phyloP scores from a whole-genome alignment of 2,888 invertebrate genomes.

The Microctonus hyperodae region DNA sequence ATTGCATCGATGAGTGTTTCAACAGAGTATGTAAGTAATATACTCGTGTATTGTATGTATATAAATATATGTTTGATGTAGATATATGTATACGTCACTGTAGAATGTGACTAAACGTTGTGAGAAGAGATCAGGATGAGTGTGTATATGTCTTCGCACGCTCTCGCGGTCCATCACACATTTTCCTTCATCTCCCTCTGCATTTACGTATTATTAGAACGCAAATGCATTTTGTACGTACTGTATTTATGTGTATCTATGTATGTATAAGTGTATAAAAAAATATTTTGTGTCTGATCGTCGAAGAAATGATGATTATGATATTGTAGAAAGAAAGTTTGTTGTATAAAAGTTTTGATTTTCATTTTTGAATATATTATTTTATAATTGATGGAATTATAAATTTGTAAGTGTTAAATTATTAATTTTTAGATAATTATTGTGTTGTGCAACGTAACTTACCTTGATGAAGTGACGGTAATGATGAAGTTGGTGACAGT shows the following conservation, averaged over 20 bases:
- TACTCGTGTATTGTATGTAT: too few relatives aligned
- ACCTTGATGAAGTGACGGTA: conserved; percentile 58
- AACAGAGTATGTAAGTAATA: not conserved
- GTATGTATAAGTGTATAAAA: too few relatives aligned
- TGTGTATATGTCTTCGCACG: conserved; percentile 41
- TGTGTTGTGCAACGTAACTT: conserved; percentile 24
- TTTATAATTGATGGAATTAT: too few relatives aligned
- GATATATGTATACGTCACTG: conserved; percentile 22
- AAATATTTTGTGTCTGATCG: too few relatives aligned
- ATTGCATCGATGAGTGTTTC: conserved; percentile 10
- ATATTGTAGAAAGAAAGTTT: too few relatives aligned
- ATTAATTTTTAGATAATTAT: too few relatives aligned
- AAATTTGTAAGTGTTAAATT: too few relatives aligned
- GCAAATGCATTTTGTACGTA: conserved; percentile 19
- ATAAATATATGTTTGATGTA: not conserved
- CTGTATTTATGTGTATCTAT: too few relatives aligned
- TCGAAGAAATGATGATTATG: too few relatives aligned
- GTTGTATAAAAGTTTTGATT: too few relatives aligned
- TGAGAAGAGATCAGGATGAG: conserved; percentile 55
- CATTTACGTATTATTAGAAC: conserved; percentile 51
- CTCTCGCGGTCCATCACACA: conserved; percentile 54
- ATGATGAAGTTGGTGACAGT: conserved; percentile 50
- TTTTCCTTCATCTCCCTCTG: conserved; percentile 32
- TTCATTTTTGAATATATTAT: too few relatives aligned
- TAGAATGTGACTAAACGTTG: conserved; percentile 50